A percentile compares a stretch with the other conserved stretches of the same genome.
Evolutionary conservation across 2,113 vertebrate genomes (phyloP).

Genomic region (Heterotilapia buettikoferi): DNA sequence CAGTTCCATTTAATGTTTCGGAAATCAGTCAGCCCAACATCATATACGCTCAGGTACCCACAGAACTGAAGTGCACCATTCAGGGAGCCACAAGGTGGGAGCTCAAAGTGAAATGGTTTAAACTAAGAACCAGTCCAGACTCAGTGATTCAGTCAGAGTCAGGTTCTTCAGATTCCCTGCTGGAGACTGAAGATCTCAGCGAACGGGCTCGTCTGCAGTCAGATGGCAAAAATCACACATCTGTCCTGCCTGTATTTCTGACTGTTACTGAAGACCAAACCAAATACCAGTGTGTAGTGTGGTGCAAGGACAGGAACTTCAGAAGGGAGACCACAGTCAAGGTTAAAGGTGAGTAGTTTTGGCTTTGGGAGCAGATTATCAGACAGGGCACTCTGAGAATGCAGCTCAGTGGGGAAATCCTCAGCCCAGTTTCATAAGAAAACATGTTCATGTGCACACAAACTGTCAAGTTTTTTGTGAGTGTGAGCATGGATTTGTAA

Average conservation of each 20-base stretch:
- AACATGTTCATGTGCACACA: not conserved
- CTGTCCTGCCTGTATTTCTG: conserved; percentile 42
- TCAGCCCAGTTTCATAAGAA: not conserved
- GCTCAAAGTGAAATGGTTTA: conserved; percentile 57
- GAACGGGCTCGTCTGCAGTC: conserved; percentile 22
- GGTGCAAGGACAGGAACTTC: not conserved
- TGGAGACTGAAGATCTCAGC: conserved; percentile 34
- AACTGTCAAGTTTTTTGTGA: not conserved
- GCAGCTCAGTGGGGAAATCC: not conserved
- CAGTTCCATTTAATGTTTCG: conserved; percentile 50
- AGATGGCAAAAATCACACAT: conserved; percentile 35
- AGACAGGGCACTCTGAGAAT: not conserved
- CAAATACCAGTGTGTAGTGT: conserved; percentile 42
- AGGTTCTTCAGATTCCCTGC: not conserved
- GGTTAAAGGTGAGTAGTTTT: conserved; percentile 31
- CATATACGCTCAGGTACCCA: conserved; percentile 17
- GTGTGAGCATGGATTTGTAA: not conserved
- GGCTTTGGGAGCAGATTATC: not conserved
- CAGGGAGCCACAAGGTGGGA: conserved; percentile 1
- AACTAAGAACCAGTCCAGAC: not conserved
- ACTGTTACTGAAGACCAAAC: conserved; percentile 33
- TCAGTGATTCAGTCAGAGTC: not conserved
- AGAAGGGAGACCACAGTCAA: conserved; percentile 18
- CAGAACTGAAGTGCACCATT: conserved; percentile 45
- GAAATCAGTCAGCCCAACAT: conserved; percentile 41